These are phyloP conservation scores for Stenurella melanura DNA, from an alignment of 2,888 invertebrate species.

Conservation along the genomic window DNA sequence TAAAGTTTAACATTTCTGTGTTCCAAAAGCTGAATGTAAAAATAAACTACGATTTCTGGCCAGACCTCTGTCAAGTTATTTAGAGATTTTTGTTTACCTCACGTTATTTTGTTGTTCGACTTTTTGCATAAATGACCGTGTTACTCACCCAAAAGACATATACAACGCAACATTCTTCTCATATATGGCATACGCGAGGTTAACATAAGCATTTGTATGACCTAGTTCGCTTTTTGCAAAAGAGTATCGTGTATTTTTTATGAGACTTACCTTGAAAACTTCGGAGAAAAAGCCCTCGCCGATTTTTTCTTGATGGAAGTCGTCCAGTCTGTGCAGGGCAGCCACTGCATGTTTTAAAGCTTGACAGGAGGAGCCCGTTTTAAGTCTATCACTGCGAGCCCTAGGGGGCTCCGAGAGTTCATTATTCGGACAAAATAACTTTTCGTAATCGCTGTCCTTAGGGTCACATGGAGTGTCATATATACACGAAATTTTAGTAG, in stretches of 20 bases:
- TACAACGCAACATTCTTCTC: slow-evolving; percentile 42
- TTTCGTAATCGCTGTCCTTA: slow-evolving; percentile 70
- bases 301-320: slow-evolving; percentile 94
- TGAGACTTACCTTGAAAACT: slow-evolving; percentile 93
- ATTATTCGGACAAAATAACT: slow-evolving; percentile 70
- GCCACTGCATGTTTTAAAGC: slow-evolving; percentile 94
- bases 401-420: slow-evolving; percentile 71
- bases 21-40: slow-evolving; percentile 44
- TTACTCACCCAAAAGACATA: slow-evolving; percentile 42
- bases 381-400: slow-evolving; percentile 74
- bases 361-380: slow-evolving; percentile 88
- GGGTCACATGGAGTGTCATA: slow-evolving; percentile 72
- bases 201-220: slow-evolving; percentile 53
- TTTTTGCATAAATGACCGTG: slow-evolving; percentile 41
- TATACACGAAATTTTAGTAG: slow-evolving; percentile 66
- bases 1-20: slow-evolving; percentile 36
- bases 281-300: slow-evolving; percentile 98
- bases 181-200: slow-evolving; percentile 57
- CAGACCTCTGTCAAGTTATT: slow-evolving; percentile 48
- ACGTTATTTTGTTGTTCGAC: slow-evolving; percentile 44
- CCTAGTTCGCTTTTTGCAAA: slow-evolving; percentile 52
- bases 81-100: slow-evolving; percentile 57
- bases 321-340: slow-evolving; percentile 92
- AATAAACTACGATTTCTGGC: slow-evolving; percentile 54
- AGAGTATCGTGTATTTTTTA: slow-evolving; percentile 27